Base-by-base conservation (phyloP, 2,888 invertebrate species). In the Notodonta dromedarius region DNA sequence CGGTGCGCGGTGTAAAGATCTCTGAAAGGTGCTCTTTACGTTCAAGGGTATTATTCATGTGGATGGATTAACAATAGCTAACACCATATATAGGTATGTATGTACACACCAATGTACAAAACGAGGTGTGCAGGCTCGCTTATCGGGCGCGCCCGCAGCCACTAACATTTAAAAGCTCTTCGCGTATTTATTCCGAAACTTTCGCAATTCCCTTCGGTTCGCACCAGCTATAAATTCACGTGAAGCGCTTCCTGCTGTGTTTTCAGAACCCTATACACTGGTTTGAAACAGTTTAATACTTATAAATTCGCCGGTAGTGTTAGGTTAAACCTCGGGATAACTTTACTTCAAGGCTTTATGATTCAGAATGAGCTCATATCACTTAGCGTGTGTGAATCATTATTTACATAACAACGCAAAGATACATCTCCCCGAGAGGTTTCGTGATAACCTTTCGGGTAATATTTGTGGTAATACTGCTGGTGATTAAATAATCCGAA, bases 171-270 rank as follows among this genome's bases (percentile, higher is more conserved):
- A 83, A 86, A 88, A 84, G 80, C 83, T 82, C 80, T 79, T 83
- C 82, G 81, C 82, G 82, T 85, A 88, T 89, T 88, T 84, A 86
- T 88, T 86, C 62, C 63, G 68, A 83, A 89, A 90, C 80, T 89
- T 90, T 86, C 74, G 80, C 84, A 87, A 89, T 86, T 84, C 83
- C 81, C 80, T 85, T 84, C 82, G 82, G 82, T 85, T 85, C 79
- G 77, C 79, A 80, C 74, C 79, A 74, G 76, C 76, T 78, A 77
- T 73, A 78, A 86, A 84, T 84, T 84, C 83, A 80, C 79, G 79
- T 80, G 78, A 77, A 84, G 77, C 72, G 73, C 76, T 78, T 75
- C 72, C 71, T 74, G 76, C 71, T 76, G 68, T 74, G 64, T 24
- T 24, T 24, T 24, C 24, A 24, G 24, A 24, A 24, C 73, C 74